phyloP scores from a whole-genome alignment of 2,888 invertebrate species.

The Drosophila dives region DNA sequence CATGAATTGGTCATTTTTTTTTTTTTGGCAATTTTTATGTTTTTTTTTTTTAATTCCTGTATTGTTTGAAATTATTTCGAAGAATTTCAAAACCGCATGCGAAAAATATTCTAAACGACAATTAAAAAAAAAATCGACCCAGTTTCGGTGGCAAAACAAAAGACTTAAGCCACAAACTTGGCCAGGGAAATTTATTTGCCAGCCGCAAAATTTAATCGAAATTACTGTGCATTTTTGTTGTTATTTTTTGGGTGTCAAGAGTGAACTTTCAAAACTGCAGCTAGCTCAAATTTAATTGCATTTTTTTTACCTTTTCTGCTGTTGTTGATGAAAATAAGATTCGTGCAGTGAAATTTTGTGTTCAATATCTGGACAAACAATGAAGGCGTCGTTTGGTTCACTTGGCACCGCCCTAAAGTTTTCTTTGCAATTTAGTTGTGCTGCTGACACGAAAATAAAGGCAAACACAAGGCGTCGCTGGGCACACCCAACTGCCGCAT shows the following conservation, averaged over 20 bases:
- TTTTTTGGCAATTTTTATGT: constrained; percentile 31
- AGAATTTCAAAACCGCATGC: constrained; percentile 37
- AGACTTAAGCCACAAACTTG: constrained; percentile 54
- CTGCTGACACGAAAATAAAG: constrained; percentile 60
- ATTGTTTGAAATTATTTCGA: constrained; percentile 9
- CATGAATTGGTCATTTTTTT: constrained; percentile 39
- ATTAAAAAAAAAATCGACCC: constrained; percentile 28
- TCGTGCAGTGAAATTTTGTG: constrained; percentile 66
- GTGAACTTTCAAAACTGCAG: constrained; percentile 45
- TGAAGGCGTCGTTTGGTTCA: constrained; percentile 16
- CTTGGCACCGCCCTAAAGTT: constrained; percentile 49
- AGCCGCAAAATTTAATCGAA: constrained; percentile 25
- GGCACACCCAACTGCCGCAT: constrained; percentile 70
- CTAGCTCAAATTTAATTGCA: constrained; percentile 37
- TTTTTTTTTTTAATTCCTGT: not conserved
- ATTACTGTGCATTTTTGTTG: constrained; percentile 16
- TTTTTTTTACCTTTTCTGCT: constrained; percentile 1
- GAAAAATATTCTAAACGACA: constrained; percentile 39
- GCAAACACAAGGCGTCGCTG: constrained; percentile 70
- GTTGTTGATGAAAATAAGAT: constrained; percentile 27
- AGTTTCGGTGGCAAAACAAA: constrained; percentile 36
- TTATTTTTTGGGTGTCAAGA: constrained; percentile 15
- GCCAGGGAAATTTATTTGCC: constrained; percentile 38
- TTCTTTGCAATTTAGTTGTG: constrained; percentile 38
- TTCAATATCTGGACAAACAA: constrained; percentile 31